These are phyloP conservation scores for Micromesistius poutassou DNA, from an alignment of 2,797 vertebrate species.

Conservation along the genomic window DNA sequence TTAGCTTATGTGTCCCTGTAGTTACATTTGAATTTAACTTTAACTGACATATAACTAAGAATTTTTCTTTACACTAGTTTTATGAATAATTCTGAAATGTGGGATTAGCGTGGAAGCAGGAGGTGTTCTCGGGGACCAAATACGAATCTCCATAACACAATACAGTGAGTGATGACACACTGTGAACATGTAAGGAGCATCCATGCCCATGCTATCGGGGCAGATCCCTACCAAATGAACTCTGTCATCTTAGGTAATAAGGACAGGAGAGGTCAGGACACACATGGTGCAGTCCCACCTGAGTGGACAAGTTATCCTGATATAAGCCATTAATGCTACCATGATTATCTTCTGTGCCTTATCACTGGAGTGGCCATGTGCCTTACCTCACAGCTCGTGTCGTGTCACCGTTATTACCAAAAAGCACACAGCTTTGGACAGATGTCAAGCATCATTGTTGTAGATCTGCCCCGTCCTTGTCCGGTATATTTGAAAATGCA, in stretches of 20 bases:
- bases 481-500: not conserved
- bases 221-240: not conserved
- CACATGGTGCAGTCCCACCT: conserved; percentile 44
- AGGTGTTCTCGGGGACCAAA: too few relatives aligned
- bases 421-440: not conserved
- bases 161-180: conserved; percentile 4
- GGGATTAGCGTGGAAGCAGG: not conserved
- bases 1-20: not conserved
- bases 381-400: not conserved
- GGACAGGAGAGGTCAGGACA: conserved; percentile 28
- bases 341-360: conserved; percentile 41
- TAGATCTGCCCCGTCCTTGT: not conserved
- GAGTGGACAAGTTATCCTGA: conserved; percentile 30
- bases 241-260: conserved; percentile 23
- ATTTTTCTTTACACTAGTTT: not conserved
- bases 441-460: not conserved
- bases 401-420: not conserved
- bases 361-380: conserved; percentile 30
- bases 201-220: not conserved
- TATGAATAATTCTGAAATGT: conserved; percentile 6
- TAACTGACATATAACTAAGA: not conserved
- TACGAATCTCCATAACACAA: not conserved
- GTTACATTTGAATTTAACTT: not conserved
- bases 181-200: not conserved
- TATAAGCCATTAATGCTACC: conserved; percentile 49